phyloP scores from a whole-genome alignment of 2,113 vertebrate species.

The Clarias magur region DNA sequence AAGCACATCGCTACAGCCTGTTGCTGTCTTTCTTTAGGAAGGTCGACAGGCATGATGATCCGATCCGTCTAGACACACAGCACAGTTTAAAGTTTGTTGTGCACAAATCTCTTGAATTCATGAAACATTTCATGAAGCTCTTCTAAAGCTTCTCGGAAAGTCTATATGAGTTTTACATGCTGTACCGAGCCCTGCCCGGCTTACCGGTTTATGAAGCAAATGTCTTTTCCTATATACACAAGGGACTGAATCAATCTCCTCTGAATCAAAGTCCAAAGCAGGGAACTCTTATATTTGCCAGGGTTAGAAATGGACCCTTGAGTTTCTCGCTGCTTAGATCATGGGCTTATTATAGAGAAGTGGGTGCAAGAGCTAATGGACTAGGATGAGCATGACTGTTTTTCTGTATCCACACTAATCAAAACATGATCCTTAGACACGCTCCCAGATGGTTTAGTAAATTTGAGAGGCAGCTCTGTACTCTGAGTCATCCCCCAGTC shows the following conservation, averaged over 20 bases:
- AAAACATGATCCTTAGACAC: slow-evolving; percentile 51
- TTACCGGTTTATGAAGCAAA: slow-evolving; percentile 40
- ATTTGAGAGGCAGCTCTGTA: slow-evolving; percentile 38
- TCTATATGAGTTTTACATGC: background rate
- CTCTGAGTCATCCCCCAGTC: slow-evolving; percentile 45
- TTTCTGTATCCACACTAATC: slow-evolving; percentile 37
- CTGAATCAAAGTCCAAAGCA: background rate
- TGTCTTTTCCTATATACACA: background rate
- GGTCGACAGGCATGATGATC: slow-evolving; percentile 43
- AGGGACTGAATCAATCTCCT: background rate
- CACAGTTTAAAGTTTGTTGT: background rate
- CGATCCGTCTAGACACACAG: background rate
- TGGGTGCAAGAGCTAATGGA: slow-evolving; percentile 15
- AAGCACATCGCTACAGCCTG: slow-evolving; percentile 12
- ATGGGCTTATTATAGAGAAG: slow-evolving; percentile 53
- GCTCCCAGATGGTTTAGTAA: slow-evolving; percentile 6
- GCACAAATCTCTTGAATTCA: background rate
- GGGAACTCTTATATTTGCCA: slow-evolving; percentile 30
- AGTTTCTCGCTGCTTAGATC: slow-evolving; percentile 44
- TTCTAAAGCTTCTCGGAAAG: background rate
- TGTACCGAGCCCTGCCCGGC: background rate
- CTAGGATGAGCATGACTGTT: slow-evolving; percentile 36
- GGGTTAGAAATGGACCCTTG: slow-evolving; percentile 6
- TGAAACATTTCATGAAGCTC: background rate
- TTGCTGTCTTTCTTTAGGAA: slow-evolving; percentile 31